These are phyloP conservation scores for Drosophila virilis DNA, from an alignment of 1,140 invertebrate species.

Conservation along the genomic window DNA sequence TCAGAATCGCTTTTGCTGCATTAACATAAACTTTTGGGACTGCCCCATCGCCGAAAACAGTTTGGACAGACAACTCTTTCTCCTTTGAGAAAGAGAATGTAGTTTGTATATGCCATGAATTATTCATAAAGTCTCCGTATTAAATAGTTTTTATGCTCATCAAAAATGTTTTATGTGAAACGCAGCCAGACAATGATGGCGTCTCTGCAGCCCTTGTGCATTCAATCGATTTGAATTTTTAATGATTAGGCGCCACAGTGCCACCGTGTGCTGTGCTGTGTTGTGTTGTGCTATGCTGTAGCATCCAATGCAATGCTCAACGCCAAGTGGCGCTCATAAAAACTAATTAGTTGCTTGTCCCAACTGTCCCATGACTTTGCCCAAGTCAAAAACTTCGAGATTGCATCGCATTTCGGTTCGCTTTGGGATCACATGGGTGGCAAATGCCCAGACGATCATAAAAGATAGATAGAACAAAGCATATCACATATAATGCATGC, in stretches of 20 bases:
- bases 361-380: conserved; percentile 5
- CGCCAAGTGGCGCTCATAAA: conserved; percentile 68
- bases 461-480: conserved; percentile 71
- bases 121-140: conserved; percentile 69
- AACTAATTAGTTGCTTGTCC: conserved; percentile 78
- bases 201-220: conserved; percentile 13
- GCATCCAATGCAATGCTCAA: background rate
- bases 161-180: conserved; percentile 78
- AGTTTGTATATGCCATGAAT: conserved; percentile 64
- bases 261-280: conserved; percentile 51
- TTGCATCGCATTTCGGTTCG: background rate
- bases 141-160: conserved; percentile 79
- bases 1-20: conserved; percentile 24
- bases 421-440: conserved; percentile 61
- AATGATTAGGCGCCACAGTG: conserved; percentile 82
- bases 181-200: conserved; percentile 41
- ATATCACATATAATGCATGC: conserved; percentile 61
- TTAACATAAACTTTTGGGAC: conserved; percentile 76
- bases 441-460: conserved; percentile 68
- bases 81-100: background rate
- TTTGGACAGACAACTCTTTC: conserved; percentile 33
- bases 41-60: conserved; percentile 20
- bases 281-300: background rate
- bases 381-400: conserved; percentile 8
- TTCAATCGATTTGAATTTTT: conserved; percentile 83